A percentile compares a stretch with the other conserved stretches of the same genome.
phyloP scores from a whole-genome alignment of 1,140 invertebrate genomes.

The Caerostris extrusa region DNA sequence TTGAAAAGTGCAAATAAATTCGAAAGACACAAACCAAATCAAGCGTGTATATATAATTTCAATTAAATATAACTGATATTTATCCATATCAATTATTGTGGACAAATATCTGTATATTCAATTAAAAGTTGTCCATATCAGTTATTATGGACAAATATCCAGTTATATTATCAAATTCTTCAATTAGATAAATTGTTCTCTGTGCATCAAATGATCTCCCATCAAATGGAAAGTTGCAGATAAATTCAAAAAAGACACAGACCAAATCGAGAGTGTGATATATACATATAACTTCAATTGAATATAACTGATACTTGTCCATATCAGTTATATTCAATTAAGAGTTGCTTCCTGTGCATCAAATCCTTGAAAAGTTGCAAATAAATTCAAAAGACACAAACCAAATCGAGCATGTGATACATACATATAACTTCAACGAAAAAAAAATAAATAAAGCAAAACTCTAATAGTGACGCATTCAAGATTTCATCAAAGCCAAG shows the following conservation, averaged over 20 bases:
- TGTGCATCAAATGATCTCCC: neutral
- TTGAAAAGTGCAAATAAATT: neutral
- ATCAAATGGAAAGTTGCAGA: neutral
- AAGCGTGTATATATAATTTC: neutral
- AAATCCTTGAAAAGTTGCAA: neutral
- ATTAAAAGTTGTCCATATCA: too few species aligned
- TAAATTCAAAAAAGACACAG: neutral
- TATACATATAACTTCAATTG: neutral
- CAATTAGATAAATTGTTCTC: too few species aligned
- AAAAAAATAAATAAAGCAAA: neutral
- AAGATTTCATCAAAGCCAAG: conserved; percentile 57
- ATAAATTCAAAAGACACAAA: neutral
- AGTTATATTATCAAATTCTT: too few species aligned
- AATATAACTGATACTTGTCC: too few species aligned
- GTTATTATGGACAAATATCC: too few species aligned
- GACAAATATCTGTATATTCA: too few species aligned
- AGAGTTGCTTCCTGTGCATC: too few species aligned
- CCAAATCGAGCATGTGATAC: conserved; percentile 33
- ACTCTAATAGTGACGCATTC: neutral
- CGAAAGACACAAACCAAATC: conserved; percentile 16
- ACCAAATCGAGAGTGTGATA: conserved; percentile 28
- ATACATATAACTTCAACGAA: neutral
- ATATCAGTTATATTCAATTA: too few species aligned
- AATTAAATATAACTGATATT: neutral
- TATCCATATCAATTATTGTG: too few species aligned